Base-by-base conservation (phyloP, 2,888 invertebrate species). In the Dascillus cervinus region DNA sequence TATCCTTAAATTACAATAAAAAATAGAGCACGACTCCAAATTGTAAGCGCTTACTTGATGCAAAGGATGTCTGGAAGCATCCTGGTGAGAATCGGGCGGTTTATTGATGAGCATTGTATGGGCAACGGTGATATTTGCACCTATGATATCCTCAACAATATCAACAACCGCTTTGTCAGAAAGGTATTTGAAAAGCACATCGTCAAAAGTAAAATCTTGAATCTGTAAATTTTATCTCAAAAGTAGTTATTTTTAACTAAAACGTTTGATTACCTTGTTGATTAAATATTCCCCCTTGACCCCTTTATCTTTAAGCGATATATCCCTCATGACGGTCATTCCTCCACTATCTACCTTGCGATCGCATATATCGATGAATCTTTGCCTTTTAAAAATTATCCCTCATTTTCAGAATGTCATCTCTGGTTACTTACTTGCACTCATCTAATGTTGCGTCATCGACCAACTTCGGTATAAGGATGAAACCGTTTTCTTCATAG, bases 31-130 rank as follows among this genome's bases (percentile, higher is more conserved):
- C n/a, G n/a, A n/a, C n/a, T n/a, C n/a, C n/a, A n/a, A n/a, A n/a
- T n/a, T n/a, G n/a, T n/a, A n/a, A n/a, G 13, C 14, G 20, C 35
- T 45, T 60, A 79, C 81, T 70, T 81, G 75, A 58, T 82, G 82
- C 2, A 79, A 65, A 1, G 82, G 82, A 57, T 82, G 82, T n/a
- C 72, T 60, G 2, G 75, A 73, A 1, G 75, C 71, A 25, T 66
- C 62, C 9, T 65, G 62, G 51, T 79, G 77, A 17, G 74, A 60
- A 57, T 89, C 88, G 0, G 90, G 90, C 1, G 91, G 87, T 54
- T 89, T 88, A 61, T 89, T 90, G 50, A 92, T 89, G 20, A 91
- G 66, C 90, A 92, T 91, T 19, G 83, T 83, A 64, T 91, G 83
- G 58, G 82, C 72, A 0, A 80, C 84, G 46, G 79, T 74, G 24